These are phyloP conservation scores for Anthoscopus minutus DNA, from an alignment of 2,113 vertebrate species.

Conservation along the genomic window DNA sequence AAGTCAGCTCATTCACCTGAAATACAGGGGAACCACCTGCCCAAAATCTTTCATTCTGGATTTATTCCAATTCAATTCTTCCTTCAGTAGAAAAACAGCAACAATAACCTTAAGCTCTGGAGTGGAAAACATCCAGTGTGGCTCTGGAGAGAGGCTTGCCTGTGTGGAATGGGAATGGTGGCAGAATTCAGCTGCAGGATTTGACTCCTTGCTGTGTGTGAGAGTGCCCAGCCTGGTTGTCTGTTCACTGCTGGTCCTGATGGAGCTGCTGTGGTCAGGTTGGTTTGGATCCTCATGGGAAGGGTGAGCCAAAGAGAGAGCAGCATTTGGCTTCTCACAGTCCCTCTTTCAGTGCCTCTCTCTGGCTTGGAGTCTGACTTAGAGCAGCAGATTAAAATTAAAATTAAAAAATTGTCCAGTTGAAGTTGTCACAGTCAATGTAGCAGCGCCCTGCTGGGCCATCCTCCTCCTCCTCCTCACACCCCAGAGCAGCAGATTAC, in stretches of 20 bases:
- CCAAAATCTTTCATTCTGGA: neutral
- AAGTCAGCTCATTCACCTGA: neutral
- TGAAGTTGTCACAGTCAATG: neutral
- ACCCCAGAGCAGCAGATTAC: too few relatives aligned
- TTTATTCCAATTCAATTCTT: accelerated
- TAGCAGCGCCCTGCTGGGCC: neutral
- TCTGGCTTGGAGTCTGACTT: neutral
- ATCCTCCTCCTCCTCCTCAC: too few relatives aligned
- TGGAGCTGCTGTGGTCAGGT: neutral
- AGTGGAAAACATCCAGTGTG: neutral
- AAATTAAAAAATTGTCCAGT: neutral
- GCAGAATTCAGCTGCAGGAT: neutral
- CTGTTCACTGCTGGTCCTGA: neutral
- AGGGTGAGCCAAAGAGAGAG: neutral
- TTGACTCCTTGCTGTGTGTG: neutral
- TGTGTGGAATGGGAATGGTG: neutral
- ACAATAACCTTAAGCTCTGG: neutral
- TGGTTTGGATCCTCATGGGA: neutral
- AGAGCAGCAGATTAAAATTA: neutral
- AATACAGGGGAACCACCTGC: neutral
- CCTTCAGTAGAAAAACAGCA: neutral
- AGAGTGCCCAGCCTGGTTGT: neutral
- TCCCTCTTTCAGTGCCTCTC: neutral
- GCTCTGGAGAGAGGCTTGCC: neutral
- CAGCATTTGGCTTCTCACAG: neutral